Evolutionary conservation across 2,113 vertebrate species (phyloP).

Genomic region (Istiophorus platypterus): DNA sequence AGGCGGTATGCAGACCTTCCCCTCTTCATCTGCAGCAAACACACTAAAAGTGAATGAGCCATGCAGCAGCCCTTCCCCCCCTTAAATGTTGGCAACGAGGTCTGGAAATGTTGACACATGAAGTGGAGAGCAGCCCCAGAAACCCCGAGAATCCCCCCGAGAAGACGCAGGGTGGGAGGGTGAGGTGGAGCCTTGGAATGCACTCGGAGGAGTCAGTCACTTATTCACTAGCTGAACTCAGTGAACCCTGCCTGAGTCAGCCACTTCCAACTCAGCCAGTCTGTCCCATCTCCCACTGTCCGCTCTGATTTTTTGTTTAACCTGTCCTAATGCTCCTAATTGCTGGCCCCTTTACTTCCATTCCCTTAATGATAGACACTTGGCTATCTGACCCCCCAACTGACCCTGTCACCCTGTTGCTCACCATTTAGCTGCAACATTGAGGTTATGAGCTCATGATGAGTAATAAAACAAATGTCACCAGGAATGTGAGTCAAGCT

Average conservation of each 20-base stretch:
- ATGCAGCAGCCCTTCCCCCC: slow-evolving; percentile 27
- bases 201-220: slow-evolving; percentile 79
- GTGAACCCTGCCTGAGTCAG: slow-evolving; percentile 87
- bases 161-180: slow-evolving; percentile 73
- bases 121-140: slow-evolving; percentile 75
- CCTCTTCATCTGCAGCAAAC: slow-evolving; percentile 54
- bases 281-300: slow-evolving; percentile 43
- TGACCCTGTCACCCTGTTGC: slow-evolving; percentile 68
- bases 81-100: slow-evolving; percentile 48
- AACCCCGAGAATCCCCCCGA: slow-evolving; percentile 82
- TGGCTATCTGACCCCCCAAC: slow-evolving; percentile 43
- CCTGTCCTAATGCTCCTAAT: slow-evolving; percentile 21
- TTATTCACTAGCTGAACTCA: slow-evolving; percentile 87
- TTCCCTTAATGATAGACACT: slow-evolving; percentile 47
- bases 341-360: slow-evolving; percentile 35
- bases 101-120: slow-evolving; percentile 80
- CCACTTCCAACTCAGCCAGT: slow-evolving; percentile 70
- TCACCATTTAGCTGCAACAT: slow-evolving; percentile 43
- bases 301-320: slow-evolving; percentile 50
- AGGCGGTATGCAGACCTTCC: slow-evolving; percentile 22
- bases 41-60: slow-evolving; percentile 60
- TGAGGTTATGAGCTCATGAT: slow-evolving; percentile 66
- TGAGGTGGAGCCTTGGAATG: slow-evolving; percentile 86
- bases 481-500: slow-evolving; percentile 45
- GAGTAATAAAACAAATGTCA: slow-evolving; percentile 68